A percentile compares a stretch with the other conserved stretches of the same genome.
Evolutionary conservation across 2,888 invertebrate genomes (phyloP).

Genomic region (Tortrix viridana): DNA sequence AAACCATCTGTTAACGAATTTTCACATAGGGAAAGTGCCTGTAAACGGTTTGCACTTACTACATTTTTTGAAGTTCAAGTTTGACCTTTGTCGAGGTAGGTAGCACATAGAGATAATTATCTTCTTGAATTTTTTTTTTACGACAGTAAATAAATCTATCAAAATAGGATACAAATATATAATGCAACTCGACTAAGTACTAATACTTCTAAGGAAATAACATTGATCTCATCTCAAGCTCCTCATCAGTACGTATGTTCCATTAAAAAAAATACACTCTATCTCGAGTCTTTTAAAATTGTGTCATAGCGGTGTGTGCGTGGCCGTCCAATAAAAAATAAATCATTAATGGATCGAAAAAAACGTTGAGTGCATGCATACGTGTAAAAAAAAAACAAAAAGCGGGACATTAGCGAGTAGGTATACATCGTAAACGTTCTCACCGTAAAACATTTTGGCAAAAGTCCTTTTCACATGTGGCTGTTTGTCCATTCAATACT

Average conservation of each 20-base stretch:
- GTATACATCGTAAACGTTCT: constrained; percentile 67
- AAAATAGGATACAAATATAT: too few relatives aligned
- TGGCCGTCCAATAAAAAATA: constrained; percentile 56
- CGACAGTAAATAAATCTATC: too few relatives aligned
- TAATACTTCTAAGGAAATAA: too few relatives aligned
- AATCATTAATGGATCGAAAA: constrained; percentile 58
- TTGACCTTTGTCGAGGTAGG: too few relatives aligned
- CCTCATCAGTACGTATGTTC: neutral
- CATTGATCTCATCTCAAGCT: too few relatives aligned
- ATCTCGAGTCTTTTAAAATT: constrained; percentile 43
- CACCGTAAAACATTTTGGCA: constrained; percentile 82
- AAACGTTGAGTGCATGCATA: constrained; percentile 70
- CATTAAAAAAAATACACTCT: neutral
- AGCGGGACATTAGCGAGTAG: constrained; percentile 62
- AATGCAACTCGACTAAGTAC: too few relatives aligned
- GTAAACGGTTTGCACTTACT: too few relatives aligned
- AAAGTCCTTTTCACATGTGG: constrained; percentile 67
- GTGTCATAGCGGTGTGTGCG: constrained; percentile 70
- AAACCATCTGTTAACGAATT: too few relatives aligned
- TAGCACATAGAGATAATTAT: too few relatives aligned
- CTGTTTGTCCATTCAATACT: constrained; percentile 73
- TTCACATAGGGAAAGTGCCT: too few relatives aligned
- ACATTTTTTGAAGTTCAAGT: too few relatives aligned
- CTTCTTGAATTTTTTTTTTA: too few relatives aligned
- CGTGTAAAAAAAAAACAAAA: constrained; percentile 65